Percentiles rank a stretch among this genome's conserved stretches.
phyloP scores from a whole-genome alignment of 2,888 invertebrate species.

The Drosophila melanocephala region DNA sequence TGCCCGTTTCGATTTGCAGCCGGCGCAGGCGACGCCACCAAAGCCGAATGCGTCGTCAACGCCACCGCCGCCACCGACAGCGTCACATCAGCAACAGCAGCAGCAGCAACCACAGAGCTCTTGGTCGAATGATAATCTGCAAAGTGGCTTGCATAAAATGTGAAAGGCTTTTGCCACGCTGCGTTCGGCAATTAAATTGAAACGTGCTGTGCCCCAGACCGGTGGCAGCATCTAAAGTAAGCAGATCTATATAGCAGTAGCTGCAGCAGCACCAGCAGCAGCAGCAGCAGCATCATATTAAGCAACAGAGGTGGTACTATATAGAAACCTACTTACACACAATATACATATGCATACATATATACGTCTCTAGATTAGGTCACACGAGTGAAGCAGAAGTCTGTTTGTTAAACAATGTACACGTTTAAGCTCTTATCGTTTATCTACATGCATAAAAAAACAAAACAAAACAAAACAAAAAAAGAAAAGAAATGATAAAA shows the following conservation, averaged over 20 bases:
- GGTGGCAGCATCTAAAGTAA: conserved; percentile 22
- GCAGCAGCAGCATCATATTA: background rate
- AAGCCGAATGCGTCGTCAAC: conserved; percentile 64
- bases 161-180: conserved; percentile 62
- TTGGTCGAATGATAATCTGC: conserved; percentile 82
- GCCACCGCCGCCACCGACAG: conserved; percentile 56
- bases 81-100: conserved; percentile 10
- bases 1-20: conserved; percentile 87
- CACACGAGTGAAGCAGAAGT: conserved; percentile 72
- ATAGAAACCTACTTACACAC: conserved; percentile 23
- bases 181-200: conserved; percentile 35
- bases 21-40: conserved; percentile 46
- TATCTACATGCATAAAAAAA: conserved; percentile 77
- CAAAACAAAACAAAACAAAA: background rate
- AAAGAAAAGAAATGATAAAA: background rate
- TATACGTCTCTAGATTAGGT: conserved; percentile 67
- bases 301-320: conserved; percentile 9
- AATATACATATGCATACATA: conserved; percentile 36
- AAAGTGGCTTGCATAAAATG: conserved; percentile 77
- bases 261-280: too few species aligned
- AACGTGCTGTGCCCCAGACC: conserved; percentile 23
- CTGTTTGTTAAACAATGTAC: conserved; percentile 81
- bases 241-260: conserved; percentile 15
- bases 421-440: conserved; percentile 80
- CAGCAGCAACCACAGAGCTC: conserved; percentile 69